These are phyloP conservation scores for Cheirogaleus major DNA, from an alignment of 2,797 vertebrate genomes.

Conservation along the genomic window DNA sequence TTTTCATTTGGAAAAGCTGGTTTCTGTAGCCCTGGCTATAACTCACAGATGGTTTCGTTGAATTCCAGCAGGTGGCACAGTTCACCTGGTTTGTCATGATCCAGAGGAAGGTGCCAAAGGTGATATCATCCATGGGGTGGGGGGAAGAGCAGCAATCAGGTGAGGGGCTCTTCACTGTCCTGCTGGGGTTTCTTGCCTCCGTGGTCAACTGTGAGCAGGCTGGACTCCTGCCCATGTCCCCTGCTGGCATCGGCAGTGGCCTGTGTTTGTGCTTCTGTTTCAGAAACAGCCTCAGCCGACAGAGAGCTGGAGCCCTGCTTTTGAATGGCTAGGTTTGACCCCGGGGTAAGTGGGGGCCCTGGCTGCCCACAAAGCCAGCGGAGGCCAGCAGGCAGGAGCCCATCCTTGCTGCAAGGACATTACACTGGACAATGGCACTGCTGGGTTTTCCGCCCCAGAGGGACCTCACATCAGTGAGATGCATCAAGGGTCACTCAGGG, in stretches of 20 bases:
- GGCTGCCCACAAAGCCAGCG: neutral
- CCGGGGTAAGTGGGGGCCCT: neutral
- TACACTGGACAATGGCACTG: neutral
- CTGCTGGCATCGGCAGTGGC: neutral
- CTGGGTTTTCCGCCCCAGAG: neutral
- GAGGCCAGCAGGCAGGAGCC: neutral
- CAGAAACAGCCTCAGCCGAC: neutral
- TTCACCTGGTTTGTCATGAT: constrained; percentile 92
- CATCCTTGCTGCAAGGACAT: neutral
- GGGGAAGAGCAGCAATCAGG: constrained; percentile 87
- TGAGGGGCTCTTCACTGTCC: constrained; percentile 47
- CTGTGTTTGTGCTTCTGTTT: neutral
- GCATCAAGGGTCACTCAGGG: neutral
- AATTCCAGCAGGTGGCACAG: constrained; percentile 89
- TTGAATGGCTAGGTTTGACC: neutral
- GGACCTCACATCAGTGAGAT: neutral
- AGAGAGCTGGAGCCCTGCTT: neutral
- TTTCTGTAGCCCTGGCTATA: neutral
- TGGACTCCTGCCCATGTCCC: fast-evolving
- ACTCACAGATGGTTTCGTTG: neutral
- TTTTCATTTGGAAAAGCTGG: neutral
- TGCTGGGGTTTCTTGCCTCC: neutral
- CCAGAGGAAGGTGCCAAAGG: constrained; percentile 86
- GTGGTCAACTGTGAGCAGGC: neutral
- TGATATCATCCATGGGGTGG: constrained; percentile 82